Evolutionary conservation across 2,888 invertebrate genomes (phyloP).

Genomic region (Pammene aurita): DNA sequence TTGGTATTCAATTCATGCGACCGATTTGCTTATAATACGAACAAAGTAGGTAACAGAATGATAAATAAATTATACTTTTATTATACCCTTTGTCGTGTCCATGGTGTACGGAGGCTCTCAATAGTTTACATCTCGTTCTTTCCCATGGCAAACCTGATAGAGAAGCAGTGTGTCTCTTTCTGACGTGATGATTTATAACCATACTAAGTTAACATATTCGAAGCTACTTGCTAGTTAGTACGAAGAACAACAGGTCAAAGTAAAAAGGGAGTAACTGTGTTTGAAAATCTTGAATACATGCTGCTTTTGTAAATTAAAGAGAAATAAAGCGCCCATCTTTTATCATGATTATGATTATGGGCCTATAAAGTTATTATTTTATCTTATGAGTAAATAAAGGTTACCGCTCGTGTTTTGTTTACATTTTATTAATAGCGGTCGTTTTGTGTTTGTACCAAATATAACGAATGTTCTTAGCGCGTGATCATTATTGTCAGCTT

Average conservation of each 20-base stretch:
- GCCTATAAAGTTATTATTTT: conserved; percentile 73
- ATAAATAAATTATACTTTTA: conserved; percentile 57
- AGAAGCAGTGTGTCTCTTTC: conserved; percentile 27
- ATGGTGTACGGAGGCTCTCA: conserved; percentile 69
- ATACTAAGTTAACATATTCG: conserved; percentile 66
- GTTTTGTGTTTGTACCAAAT: background rate
- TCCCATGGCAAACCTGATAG: background rate
- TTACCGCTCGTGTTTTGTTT: conserved; percentile 5
- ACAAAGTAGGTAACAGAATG: conserved; percentile 53
- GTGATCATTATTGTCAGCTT: too few relatives aligned
- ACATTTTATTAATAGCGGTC: conserved; percentile 8
- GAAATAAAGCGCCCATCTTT: conserved; percentile 45
- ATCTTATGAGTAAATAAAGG: conserved; percentile 48
- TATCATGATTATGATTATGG: conserved; percentile 68
- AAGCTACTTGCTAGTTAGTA: conserved; percentile 67
- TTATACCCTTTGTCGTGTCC: conserved; percentile 67
- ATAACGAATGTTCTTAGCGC: too few relatives aligned
- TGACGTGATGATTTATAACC: conserved; percentile 66
- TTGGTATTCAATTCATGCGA: conserved; percentile 37
- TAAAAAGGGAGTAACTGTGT: conserved; percentile 24
- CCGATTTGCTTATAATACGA: conserved; percentile 42
- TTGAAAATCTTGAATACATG: background rate
- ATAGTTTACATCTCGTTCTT: conserved; percentile 34
- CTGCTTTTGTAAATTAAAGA: background rate
- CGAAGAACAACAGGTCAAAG: conserved; percentile 41